These are phyloP conservation scores for Dendrocincla fuliginosa DNA, from an alignment of 2,797 vertebrate species.

Conservation along the genomic window DNA sequence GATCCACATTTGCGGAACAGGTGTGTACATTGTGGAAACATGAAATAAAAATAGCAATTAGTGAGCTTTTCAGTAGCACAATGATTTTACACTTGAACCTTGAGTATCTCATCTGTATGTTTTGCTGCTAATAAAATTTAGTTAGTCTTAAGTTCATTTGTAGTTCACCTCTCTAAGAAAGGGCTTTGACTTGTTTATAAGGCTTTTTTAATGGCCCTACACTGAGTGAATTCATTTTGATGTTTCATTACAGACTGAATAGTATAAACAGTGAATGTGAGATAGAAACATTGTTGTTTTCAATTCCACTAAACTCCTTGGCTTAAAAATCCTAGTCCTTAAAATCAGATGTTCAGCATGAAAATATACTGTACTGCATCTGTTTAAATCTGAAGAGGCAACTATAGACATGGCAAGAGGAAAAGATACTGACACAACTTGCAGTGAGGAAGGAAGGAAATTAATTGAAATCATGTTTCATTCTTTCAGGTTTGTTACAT, in stretches of 20 bases:
- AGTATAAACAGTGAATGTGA: not conserved
- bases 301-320: not conserved
- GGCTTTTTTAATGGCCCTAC: not conserved
- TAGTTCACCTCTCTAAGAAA: not conserved
- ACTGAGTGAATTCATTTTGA: not conserved
- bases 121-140: not conserved
- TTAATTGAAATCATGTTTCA: not conserved
- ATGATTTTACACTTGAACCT: not conserved
- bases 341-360: not conserved
- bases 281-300: not conserved
- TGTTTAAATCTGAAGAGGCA: not conserved
- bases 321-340: not conserved
- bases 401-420: not conserved
- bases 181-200: not conserved
- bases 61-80: not conserved
- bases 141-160: not conserved
- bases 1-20: not conserved
- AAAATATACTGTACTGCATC: not conserved
- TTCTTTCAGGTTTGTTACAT: not conserved
- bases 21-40: not conserved
- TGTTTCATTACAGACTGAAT: not conserved
- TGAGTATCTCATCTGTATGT: not conserved
- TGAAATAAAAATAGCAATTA: not conserved
- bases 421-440: not conserved
- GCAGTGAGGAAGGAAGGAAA: not conserved